phyloP scores from a whole-genome alignment of 2,888 invertebrate species.

The Adineta ricciae region DNA sequence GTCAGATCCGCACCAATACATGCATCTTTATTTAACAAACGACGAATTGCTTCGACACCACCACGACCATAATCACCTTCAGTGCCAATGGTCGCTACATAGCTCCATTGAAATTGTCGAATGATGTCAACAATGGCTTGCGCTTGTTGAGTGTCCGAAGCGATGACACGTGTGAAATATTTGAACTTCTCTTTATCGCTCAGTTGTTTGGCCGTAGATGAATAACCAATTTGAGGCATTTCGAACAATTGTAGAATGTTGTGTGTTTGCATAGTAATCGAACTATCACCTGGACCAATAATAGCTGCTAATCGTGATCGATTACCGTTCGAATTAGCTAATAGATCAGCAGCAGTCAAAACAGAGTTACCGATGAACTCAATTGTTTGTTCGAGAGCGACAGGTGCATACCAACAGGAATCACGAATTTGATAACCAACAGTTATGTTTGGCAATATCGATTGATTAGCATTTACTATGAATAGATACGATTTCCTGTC shows the following conservation, averaged over 20 bases:
- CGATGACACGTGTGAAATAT: slow-evolving; percentile 68
- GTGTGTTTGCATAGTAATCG: slow-evolving; percentile 62
- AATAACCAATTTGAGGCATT: slow-evolving; percentile 64
- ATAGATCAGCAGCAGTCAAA: slow-evolving; percentile 35
- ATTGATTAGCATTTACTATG: slow-evolving; percentile 53
- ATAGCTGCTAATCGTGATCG: slow-evolving; percentile 57
- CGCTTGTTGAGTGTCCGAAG: slow-evolving; percentile 64
- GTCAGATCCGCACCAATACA: slow-evolving; percentile 24
- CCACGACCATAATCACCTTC: slow-evolving; percentile 51
- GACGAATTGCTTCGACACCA: slow-evolving; percentile 32
- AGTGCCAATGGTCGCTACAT: slow-evolving; percentile 65
- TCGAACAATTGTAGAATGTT: slow-evolving; percentile 64
- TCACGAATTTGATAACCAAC: slow-evolving; percentile 66
- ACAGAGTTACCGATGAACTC: slow-evolving; percentile 65
- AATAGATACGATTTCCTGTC: too few species aligned
- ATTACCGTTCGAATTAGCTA: slow-evolving; percentile 32
- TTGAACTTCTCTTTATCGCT: slow-evolving; percentile 66
- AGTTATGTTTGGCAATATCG: slow-evolving; percentile 55
- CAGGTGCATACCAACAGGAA: slow-evolving; percentile 71
- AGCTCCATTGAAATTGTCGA: slow-evolving; percentile 60
- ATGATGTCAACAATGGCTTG: slow-evolving; percentile 37
- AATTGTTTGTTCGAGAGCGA: slow-evolving; percentile 67
- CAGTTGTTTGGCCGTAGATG: slow-evolving; percentile 65
- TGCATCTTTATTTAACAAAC: neutral
- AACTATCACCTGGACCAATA: slow-evolving; percentile 65